Evolutionary conservation across 2,888 invertebrate species (phyloP).

Genomic region (Biston betularia): DNA sequence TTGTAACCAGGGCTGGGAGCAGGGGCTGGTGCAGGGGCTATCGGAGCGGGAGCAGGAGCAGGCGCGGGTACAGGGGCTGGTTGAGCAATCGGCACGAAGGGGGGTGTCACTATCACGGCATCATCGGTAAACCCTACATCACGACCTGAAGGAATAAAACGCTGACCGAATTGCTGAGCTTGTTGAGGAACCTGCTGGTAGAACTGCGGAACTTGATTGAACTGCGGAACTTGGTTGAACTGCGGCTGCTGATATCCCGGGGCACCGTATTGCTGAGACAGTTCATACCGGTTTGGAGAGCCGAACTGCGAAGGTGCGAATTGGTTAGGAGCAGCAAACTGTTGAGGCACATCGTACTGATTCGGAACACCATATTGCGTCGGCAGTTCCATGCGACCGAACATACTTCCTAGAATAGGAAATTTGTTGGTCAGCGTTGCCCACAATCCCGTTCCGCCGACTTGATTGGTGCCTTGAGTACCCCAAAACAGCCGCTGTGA

Average conservation of each 20-base stretch:
- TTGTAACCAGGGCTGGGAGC: conserved; percentile 65
- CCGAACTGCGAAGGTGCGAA: conserved; percentile 45
- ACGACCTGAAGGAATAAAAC: conserved; percentile 63
- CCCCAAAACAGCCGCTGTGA: conserved; percentile 79
- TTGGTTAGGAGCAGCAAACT: conserved; percentile 42
- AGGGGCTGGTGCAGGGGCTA: conserved; percentile 48
- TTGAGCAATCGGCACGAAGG: conserved; percentile 67
- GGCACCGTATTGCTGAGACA: conserved; percentile 41
- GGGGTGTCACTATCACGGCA: conserved; percentile 79
- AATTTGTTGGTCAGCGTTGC: conserved; percentile 77
- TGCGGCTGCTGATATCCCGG: conserved; percentile 48
- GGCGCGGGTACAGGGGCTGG: conserved; percentile 49
- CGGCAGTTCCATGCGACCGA: conserved; percentile 74
- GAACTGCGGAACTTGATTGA: conserved; percentile 50
- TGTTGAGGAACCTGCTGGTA: conserved; percentile 47
- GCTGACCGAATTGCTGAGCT: conserved; percentile 55
- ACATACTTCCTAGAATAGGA: conserved; percentile 76
- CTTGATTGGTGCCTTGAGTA: conserved; percentile 75
- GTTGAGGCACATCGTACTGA: conserved; percentile 50
- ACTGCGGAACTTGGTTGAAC: conserved; percentile 44
- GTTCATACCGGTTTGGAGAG: conserved; percentile 48
- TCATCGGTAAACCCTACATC: conserved; percentile 79
- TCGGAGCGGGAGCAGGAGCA: conserved; percentile 41
- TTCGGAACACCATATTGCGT: conserved; percentile 65
- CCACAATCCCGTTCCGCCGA: conserved; percentile 79